phyloP scores from a whole-genome alignment of 2,797 vertebrate species.

The Chelon labrosus region DNA sequence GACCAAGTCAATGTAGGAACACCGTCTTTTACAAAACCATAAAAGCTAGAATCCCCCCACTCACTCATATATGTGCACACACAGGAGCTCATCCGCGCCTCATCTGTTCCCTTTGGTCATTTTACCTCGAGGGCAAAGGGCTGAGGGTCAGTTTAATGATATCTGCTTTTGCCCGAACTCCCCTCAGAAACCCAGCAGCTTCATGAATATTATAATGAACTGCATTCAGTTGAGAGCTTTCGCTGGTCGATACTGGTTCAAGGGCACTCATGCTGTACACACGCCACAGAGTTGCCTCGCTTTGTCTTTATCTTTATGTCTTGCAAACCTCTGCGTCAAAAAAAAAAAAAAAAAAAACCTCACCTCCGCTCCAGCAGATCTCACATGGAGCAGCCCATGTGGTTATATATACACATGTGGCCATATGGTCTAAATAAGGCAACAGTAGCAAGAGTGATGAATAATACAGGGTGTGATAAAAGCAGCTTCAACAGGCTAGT shows the following conservation, averaged over 20 bases:
- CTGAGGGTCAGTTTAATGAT: conserved; percentile 58
- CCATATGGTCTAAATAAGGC: conserved; percentile 64
- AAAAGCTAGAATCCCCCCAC: conserved; percentile 1
- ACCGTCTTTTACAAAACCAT: background rate
- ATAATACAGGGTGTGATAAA: conserved; percentile 70
- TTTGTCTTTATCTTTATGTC: conserved; percentile 10
- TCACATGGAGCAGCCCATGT: conserved; percentile 52
- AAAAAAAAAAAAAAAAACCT: conserved; percentile 21
- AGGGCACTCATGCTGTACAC: conserved; percentile 7
- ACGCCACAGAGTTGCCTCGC: background rate
- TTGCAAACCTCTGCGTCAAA: conserved; percentile 1
- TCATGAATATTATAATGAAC: conserved; percentile 76
- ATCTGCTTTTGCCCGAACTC: conserved; percentile 45
- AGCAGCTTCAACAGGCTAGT: conserved; percentile 42
- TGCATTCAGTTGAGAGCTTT: conserved; percentile 43
- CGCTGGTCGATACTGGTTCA: conserved; percentile 42
- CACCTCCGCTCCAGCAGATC: conserved; percentile 4
- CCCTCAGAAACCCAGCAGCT: conserved; percentile 50
- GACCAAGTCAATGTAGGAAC: background rate
- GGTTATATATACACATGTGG: conserved; percentile 53
- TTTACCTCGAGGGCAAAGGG: conserved; percentile 38
- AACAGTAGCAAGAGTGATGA: conserved; percentile 54
- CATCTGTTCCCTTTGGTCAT: conserved; percentile 35
- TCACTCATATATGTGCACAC: background rate
- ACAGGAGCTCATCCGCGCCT: conserved; percentile 3